phyloP scores from a whole-genome alignment of 2,888 invertebrate species.

The Eudemis profundana region DNA sequence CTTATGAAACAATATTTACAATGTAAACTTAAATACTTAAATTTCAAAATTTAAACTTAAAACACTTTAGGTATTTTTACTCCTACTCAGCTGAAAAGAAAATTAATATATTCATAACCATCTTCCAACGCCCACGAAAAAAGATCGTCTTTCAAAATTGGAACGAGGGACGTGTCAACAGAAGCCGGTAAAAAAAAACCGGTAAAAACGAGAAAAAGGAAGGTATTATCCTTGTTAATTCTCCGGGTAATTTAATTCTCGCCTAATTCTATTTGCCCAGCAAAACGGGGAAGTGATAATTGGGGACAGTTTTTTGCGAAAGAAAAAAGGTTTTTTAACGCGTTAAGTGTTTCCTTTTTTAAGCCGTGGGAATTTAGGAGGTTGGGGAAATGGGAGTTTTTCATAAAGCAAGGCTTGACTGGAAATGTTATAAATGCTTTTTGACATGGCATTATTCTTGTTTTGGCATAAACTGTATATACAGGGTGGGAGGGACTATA shows the following conservation, averaged over 20 bases:
- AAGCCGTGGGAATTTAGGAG: constrained; percentile 64
- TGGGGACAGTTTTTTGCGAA: constrained; percentile 75
- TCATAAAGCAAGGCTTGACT: constrained; percentile 18
- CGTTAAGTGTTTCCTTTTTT: constrained; percentile 59
- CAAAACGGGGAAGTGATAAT: constrained; percentile 83
- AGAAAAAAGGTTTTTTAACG: constrained; percentile 64
- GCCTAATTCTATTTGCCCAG: constrained; percentile 84
- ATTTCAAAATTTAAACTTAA: background rate
- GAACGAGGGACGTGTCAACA: constrained; percentile 63
- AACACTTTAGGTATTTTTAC: background rate
- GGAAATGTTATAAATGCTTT: background rate
- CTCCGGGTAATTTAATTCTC: constrained; percentile 83
- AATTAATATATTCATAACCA: constrained; percentile 31
- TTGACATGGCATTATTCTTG: background rate
- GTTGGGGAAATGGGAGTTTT: constrained; percentile 12
- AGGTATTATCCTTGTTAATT: constrained; percentile 84
- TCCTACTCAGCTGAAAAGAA: constrained; percentile 37
- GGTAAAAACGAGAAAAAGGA: constrained; percentile 32
- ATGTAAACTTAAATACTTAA: background rate
- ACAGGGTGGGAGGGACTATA: no score
- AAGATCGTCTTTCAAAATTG: constrained; percentile 63
- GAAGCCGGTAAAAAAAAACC: constrained; percentile 65
- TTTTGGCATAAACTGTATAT: background rate
- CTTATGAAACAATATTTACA: background rate
- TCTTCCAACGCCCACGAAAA: constrained; percentile 38